Base-by-base conservation (phyloP, 2,113 vertebrate species). In the Puntigrus tetrazona region DNA sequence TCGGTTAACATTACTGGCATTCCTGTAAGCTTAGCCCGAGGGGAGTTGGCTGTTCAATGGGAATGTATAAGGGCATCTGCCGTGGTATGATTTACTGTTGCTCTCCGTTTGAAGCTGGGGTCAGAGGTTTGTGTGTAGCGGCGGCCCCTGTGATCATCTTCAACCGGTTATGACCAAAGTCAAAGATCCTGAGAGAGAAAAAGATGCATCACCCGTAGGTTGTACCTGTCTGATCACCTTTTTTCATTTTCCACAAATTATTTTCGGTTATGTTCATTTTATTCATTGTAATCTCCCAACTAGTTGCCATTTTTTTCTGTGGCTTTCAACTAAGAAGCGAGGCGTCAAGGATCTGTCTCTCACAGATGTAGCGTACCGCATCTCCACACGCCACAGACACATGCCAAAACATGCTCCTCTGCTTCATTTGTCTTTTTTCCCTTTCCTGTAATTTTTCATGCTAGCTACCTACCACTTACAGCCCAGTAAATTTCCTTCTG, bases 1-100 rank as follows among this genome's bases (percentile, higher is more conserved):
- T 95, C 95, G 93, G 47, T 92, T 55, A 55, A 55, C 52, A 55
- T 55, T 55, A 55, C 52, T 94, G 91, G 88, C 93, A 94, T 94
- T 95, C 92, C 92, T 94, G 90, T 90, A 91, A 91, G 90, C 93
- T 94, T 91, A 84, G 91, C 92, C 91, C 86, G 87, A 88, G 92
- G 93, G 93, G 91, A 88, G 92, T 25, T 29, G 91, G 86, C 89
- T 72, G 88, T 86, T 86, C 89, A 93, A 94, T 93, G 94, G 94
- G 93, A 94, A 95, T 94, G 94, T 95, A 92, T 92, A 93, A 50
- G 92, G 93, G 94, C 92, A 92, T 90, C 91, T 94, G 81, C 92
- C 94, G 94, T 94, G 92, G 90, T 91, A 91, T 98, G 96, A 98
- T 99, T 98, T 98, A 98, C 95, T 96, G 92, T 92, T 92, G 91